Evolutionary conservation across 2,888 invertebrate genomes (phyloP).

Genomic region (Ophion costatus): DNA sequence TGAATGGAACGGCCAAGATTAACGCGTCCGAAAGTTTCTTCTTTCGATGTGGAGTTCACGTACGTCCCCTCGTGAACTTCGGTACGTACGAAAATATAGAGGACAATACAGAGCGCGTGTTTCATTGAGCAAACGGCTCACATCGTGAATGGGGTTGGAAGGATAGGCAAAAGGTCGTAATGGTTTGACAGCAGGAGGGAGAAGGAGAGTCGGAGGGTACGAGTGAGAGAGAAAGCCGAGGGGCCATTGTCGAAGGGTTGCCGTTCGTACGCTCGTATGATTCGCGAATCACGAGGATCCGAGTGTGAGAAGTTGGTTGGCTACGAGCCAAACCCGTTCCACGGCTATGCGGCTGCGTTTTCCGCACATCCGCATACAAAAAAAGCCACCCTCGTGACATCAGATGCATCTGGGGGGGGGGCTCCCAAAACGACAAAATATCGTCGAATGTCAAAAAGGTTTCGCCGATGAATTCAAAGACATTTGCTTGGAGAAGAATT

Average conservation of each 20-base stretch:
- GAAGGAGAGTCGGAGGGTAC: neutral
- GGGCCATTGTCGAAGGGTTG: conserved; percentile 19
- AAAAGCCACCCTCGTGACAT: neutral
- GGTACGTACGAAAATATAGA: neutral
- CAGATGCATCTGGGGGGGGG: neutral
- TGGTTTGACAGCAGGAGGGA: neutral
- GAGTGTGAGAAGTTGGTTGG: conserved; percentile 15
- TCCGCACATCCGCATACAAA: conserved; percentile 10
- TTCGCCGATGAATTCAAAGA: neutral
- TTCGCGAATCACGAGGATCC: conserved; percentile 35
- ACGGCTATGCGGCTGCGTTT: conserved; percentile 8
- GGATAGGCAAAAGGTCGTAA: neutral
- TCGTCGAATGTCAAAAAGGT: neutral
- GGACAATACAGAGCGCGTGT: neutral
- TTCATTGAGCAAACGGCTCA: neutral
- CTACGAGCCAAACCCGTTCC: conserved; percentile 5
- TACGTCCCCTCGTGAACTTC: neutral
- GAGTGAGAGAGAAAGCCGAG: neutral
- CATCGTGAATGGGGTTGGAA: neutral
- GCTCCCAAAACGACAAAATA: neutral
- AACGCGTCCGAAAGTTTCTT: conserved; percentile 8
- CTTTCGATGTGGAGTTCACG: conserved; percentile 11
- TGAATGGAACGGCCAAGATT: conserved; percentile 12
- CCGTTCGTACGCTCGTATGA: neutral
- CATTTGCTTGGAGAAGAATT: neutral